Evolutionary conservation across 2,113 vertebrate genomes (phyloP).

Genomic region (Pitta sordida): DNA sequence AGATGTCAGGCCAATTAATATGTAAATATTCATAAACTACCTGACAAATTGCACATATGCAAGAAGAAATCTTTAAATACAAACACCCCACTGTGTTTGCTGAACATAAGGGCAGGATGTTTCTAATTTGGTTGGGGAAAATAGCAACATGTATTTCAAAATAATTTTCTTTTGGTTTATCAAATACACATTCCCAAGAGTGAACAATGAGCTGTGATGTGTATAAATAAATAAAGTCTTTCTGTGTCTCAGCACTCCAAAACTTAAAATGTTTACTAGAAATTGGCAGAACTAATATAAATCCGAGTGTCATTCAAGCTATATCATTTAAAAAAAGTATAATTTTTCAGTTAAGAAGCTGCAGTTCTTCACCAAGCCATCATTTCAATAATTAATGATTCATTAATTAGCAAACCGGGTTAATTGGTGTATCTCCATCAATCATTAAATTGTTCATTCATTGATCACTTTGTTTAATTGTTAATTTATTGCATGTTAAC

Average conservation of each 20-base stretch:
- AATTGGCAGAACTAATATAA: slow-evolving; percentile 10
- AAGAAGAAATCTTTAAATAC: neutral
- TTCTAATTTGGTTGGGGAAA: slow-evolving; percentile 30
- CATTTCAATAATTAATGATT: neutral
- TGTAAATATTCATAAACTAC: slow-evolving; percentile 54
- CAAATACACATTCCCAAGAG: slow-evolving; percentile 11
- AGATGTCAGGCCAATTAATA: slow-evolving; percentile 31
- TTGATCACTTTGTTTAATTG: neutral
- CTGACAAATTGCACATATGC: neutral
- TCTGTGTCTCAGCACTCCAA: neutral
- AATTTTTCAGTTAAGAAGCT: neutral
- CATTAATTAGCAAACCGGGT: neutral
- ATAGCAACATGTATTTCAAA: slow-evolving; percentile 22
- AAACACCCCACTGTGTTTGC: neutral
- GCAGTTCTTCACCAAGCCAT: neutral
- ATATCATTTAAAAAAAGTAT: neutral
- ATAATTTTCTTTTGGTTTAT: neutral
- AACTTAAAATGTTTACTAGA: slow-evolving; percentile 7
- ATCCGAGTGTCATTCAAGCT: neutral
- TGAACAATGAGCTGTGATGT: slow-evolving; percentile 21
- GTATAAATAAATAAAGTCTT: slow-evolving; percentile 27
- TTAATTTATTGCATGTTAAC: neutral
- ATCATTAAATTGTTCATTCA: neutral
- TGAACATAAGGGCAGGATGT: slow-evolving; percentile 38
- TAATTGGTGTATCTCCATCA: neutral